Base-by-base conservation (phyloP, 2,888 invertebrate species). In the Creontiades dilutus region DNA sequence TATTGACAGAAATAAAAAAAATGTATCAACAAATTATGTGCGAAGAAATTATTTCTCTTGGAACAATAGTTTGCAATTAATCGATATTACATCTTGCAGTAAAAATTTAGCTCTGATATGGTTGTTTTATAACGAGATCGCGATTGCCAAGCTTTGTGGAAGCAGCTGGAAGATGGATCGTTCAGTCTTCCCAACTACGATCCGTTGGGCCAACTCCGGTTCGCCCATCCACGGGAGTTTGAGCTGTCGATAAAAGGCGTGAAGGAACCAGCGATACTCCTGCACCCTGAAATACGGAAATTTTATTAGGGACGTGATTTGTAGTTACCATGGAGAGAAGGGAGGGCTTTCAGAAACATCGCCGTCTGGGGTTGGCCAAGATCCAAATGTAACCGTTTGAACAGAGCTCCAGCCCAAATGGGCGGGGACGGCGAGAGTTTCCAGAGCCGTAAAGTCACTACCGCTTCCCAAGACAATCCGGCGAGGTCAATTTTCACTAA, bases 381-480 rank as follows among this genome's bases (percentile, higher is more conserved):
- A 68, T 68, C 68, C 68, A 68, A 68, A 68, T 68, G 68, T 68
- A 68, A 68, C 68, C 19, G 68, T 27, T 68, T 23, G 68, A 68
- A 13, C 23, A 23, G 68, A 23, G 13, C 23, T 19, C 19, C 37
- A 37, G 37, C 68, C 23, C 68, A 23, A 68, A 68, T 13, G 68
- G 14, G 13, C 13, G 57, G n/a, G 57, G 7, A n/a, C n/a, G 7
- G 57, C 16, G 12, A 68, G 68, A 23, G 68, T 7, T 23, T 23
- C 68, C 23, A 68, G 23, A n/a, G 19, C 61, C 3, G 68, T 13
- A 19, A 23, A 68, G 68, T 27, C 12, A 9, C 68, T 23, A 19
- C 23, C 68, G 23, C 68, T 68, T 23, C 37, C 37, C 37, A 37
- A 37, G 37, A 37, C 37, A 37, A 37, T 37, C 7, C 7, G 37